Evolutionary conservation across 1,140 invertebrate species (phyloP).

Genomic region (Aphelenchoides avenae): DNA sequence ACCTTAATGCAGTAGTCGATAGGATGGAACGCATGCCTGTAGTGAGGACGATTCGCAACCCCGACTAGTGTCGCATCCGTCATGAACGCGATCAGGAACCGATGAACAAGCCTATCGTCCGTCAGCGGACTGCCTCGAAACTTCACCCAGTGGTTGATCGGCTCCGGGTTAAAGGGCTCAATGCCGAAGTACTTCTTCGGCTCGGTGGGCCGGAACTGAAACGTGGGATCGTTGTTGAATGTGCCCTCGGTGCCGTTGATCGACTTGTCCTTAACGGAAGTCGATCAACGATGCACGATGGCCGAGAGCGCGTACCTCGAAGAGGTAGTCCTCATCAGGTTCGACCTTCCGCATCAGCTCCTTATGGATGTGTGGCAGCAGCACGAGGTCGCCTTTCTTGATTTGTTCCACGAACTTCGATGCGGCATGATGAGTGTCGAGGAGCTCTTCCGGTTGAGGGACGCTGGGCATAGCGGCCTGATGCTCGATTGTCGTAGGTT

Average conservation of each 20-base stretch:
- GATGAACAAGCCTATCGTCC: constrained; percentile 33
- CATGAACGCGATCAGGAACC: constrained; percentile 30
- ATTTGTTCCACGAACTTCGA: neutral
- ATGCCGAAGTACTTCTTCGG: neutral
- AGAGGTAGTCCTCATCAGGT: constrained; percentile 1
- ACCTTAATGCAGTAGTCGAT: too few relatives aligned
- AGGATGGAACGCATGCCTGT: too few relatives aligned
- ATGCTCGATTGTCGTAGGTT: constrained; percentile 38
- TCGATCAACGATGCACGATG: neutral
- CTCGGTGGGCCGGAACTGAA: constrained; percentile 11
- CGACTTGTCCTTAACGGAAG: neutral
- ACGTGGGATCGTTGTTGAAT: too few relatives aligned
- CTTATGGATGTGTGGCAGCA: neutral
- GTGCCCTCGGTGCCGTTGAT: too few relatives aligned
- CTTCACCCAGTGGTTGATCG: constrained; percentile 8
- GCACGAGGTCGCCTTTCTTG: constrained; percentile 4
- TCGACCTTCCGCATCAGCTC: neutral
- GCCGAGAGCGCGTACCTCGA: neutral
- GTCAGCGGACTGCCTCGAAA: too few relatives aligned
- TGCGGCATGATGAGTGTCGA: neutral
- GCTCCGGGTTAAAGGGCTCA: neutral
- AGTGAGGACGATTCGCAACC: constrained; percentile 26
- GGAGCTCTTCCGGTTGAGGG: constrained; percentile 36
- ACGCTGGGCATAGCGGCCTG: constrained; percentile 49
- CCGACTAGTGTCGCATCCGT: constrained; percentile 9